Evolutionary conservation across 2,797 vertebrate species (phyloP).

Genomic region (Eurystomus glaucurus): DNA sequence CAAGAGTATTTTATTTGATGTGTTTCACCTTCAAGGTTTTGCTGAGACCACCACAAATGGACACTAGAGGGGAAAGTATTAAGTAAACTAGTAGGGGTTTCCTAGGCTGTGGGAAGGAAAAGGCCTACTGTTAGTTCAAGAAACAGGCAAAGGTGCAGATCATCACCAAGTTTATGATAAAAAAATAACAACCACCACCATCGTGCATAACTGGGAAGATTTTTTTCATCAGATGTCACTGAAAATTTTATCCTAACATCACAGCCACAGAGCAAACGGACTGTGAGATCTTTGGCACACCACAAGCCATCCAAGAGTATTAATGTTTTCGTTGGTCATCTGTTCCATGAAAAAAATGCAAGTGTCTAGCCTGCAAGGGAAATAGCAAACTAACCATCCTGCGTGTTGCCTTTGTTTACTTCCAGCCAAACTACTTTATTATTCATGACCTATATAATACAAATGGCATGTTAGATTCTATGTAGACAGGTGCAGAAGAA

Average conservation of each 20-base stretch:
- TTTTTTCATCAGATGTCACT: neutral
- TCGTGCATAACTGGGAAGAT: no score
- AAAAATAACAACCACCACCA: neutral
- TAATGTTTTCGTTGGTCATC: neutral
- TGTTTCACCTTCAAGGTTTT: constrained; percentile 49
- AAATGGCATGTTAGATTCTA: neutral
- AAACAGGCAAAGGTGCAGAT: neutral
- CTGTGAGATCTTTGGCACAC: neutral
- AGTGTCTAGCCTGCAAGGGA: neutral
- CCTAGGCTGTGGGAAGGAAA: neutral
- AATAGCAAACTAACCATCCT: neutral
- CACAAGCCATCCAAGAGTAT: neutral
- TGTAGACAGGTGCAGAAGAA: neutral
- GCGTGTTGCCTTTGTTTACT: constrained; percentile 6
- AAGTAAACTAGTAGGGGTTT: neutral
- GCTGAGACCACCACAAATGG: constrained; percentile 1
- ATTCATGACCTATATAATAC: constrained; percentile 18
- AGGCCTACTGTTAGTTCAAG: neutral
- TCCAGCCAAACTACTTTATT: constrained; percentile 29
- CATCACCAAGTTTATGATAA: neutral
- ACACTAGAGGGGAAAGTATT: neutral
- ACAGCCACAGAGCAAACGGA: neutral
- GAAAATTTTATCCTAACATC: neutral
- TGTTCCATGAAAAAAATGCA: neutral
- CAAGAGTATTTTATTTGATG: constrained; percentile 36